Base-by-base conservation (phyloP, 2,113 vertebrate species). In the Morone saxatilis region DNA sequence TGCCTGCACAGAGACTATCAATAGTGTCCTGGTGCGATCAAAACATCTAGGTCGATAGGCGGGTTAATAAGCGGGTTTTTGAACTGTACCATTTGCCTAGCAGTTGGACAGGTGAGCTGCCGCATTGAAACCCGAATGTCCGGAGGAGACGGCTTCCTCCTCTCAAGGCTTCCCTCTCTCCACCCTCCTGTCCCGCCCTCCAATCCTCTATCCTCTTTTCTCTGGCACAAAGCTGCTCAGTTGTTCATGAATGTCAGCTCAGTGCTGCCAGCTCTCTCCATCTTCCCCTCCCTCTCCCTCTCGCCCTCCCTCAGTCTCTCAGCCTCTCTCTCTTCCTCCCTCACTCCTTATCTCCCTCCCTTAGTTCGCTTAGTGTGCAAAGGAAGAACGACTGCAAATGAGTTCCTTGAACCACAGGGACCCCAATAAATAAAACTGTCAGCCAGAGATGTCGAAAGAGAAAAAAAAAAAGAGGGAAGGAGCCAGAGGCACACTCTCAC, bases 341-440 rank as follows among this genome's bases (percentile, higher is more conserved):
- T 86, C 88, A 61, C 85, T 91, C 81, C 90, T 92, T 93, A 93
- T 92, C 92, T 90, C 87, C 69, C 86, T 86, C 82, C 82, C 83
- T 86, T 87, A 90, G 82, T 89, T 90, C 66, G 91, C 90, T 94
- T 92, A 86, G 90, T 92, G 87, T 93, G 91, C 93, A 92, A 93
- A 93, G 93, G 90, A 94, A 95, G 91, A 95, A 88, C 88, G 87
- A 92, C 94, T 94, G 94, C 92, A 95, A 95, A 96, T 95, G 94
- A 95, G 95, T 95, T 96, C 92, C 94, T 94, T 95, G 94, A 96
- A 95, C 94, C 91, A 93, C 93, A 93, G 94, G 92, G 92, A 95
- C 94, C 94, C 94, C 93, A 94, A 95, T 94, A 94, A 94, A 94
- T 93, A 95, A 94, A 93, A 93, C 94, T 95, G 94, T 95, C 94